Conservation (phyloP, 2,797 vertebrate species). For the Sebastes glaucus region DNA sequence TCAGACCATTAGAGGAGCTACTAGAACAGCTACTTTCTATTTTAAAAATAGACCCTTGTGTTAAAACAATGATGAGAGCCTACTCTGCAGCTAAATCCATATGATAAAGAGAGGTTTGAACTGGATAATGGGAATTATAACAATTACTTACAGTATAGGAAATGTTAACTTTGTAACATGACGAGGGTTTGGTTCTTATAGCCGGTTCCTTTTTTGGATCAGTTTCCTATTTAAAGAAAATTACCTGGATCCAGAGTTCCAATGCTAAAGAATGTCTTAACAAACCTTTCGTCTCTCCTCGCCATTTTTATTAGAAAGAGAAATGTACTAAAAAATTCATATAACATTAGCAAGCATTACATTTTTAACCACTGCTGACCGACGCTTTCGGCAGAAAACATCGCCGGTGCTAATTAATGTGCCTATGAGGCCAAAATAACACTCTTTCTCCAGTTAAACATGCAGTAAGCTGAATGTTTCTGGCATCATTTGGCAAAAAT, state of each 20-base stretch:
- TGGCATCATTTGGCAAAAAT: too few relatives aligned
- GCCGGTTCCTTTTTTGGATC: not conserved
- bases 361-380: not conserved
- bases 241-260: not conserved
- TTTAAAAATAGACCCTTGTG: not conserved
- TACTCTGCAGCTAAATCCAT: not conserved
- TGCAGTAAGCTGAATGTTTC: too few relatives aligned
- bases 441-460: not conserved
- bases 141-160: not conserved
- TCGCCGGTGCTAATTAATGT: not conserved
- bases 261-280: not conserved
- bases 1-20: not conserved
- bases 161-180: not conserved
- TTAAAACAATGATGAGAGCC: conserved; percentile 3
- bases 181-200: not conserved
- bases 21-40: not conserved
- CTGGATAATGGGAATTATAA: not conserved
- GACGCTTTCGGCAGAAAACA: not conserved
- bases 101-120: not conserved
- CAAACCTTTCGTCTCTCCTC: not conserved
- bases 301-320: not conserved
- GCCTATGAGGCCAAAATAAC: not conserved
- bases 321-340: not conserved
- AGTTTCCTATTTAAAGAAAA: not conserved
- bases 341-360: not conserved